Base-by-base conservation (phyloP, 2,888 invertebrate genomes). In the Loripinus fragilis region DNA sequence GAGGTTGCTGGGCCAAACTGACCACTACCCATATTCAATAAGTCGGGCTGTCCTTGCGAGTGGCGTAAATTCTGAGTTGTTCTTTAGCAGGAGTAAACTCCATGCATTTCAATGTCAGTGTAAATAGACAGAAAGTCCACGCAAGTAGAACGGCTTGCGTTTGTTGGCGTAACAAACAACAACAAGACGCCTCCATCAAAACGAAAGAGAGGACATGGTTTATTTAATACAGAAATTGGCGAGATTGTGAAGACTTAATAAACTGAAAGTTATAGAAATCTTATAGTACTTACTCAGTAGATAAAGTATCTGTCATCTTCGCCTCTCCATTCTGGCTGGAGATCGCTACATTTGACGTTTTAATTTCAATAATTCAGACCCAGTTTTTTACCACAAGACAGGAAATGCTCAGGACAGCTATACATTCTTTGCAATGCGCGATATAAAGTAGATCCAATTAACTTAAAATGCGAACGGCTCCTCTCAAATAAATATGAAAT, bases 251-350 rank as follows among this genome's bases (percentile, higher is more conserved):
- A 42, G 23, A 35, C 41, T 35, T 33, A 30, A 33, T 50, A 17
- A 33, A 35, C 50, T 25, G 33, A 69, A 69, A 28, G 28, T 69
- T 33, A 69, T 45, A 50, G n/a, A n/a, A 33, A 10, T 69, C 35
- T 48, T 23, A 50, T 28, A 70, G 60, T 85, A 89, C 90, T 89
- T 89, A 90, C 90, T 90, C 85, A 74, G 88, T 85, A 72, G 84
- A 78, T 75, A 83, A 85, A 81, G 82, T 84, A 75, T 89, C 87
- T 87, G 89, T 89, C 90, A 90, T 90, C 88, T 90, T 90, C 85
- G 72, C 78, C 72, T 67, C 74, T 83, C 86, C 87, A 87, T 87
- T 52, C 78, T 85, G 76, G 65, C 50, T 79, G 71, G 71, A 65
- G 65, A 78, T 76, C 68, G 55, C 77, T 74, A 77, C 76, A 78